phyloP scores from a whole-genome alignment of 2,113 vertebrate genomes.

The Dermatemys mawii region DNA sequence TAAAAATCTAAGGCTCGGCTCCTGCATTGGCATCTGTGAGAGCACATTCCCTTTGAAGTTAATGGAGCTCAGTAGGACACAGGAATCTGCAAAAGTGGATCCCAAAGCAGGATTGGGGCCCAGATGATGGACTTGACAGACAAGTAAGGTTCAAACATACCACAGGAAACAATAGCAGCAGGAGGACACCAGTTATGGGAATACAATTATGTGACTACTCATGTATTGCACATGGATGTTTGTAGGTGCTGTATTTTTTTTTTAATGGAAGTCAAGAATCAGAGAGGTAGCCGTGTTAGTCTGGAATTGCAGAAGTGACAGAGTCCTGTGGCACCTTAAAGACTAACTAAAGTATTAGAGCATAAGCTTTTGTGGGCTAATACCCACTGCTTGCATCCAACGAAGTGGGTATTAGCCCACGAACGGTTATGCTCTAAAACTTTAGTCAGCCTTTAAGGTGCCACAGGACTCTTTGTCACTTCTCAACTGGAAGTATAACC shows the following conservation, averaged over 20 bases:
- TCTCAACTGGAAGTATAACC: background rate
- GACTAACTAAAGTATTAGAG: no score
- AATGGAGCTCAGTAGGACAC: background rate
- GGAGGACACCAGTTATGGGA: constrained; percentile 34
- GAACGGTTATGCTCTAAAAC: no score
- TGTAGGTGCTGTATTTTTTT: background rate
- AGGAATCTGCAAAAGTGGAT: background rate
- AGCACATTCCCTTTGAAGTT: background rate
- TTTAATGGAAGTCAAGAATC: no score
- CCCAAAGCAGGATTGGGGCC: background rate
- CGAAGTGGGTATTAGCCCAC: no score
- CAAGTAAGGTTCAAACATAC: background rate
- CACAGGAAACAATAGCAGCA: background rate
- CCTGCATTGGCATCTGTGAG: background rate
- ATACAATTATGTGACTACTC: constrained; percentile 54
- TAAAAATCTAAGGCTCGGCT: background rate
- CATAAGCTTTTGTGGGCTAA: no score
- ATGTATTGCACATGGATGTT: constrained; percentile 28
- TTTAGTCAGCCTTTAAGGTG: no score
- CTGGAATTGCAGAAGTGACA: no score
- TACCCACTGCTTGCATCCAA: no score
- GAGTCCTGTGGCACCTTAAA: no score
- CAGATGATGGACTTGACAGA: background rate
- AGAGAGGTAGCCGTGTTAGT: no score
- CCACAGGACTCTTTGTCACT: no score